A percentile compares a stretch with the other conserved stretches of the same genome.
These are phyloP conservation scores for Lerista edwardsae DNA, from an alignment of 2,797 vertebrate species.

Conservation along the genomic window DNA sequence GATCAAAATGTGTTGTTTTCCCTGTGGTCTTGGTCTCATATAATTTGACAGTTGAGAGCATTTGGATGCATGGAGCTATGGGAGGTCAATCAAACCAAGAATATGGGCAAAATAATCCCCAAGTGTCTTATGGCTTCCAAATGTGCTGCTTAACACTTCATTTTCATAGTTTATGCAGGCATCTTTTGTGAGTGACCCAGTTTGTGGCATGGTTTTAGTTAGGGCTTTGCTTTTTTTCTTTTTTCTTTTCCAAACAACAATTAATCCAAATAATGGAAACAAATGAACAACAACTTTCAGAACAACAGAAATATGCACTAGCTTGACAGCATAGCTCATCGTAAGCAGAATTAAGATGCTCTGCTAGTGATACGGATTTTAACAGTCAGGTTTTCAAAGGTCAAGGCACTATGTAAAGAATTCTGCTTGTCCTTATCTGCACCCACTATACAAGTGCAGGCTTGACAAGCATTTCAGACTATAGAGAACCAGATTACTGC, in stretches of 20 bases:
- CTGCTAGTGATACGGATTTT: not conserved
- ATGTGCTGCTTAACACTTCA: not conserved
- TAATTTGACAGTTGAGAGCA: not conserved
- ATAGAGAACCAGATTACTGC: not conserved
- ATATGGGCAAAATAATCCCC: not conserved
- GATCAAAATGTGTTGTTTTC: not conserved
- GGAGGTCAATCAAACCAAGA: not conserved
- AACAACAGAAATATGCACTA: not conserved
- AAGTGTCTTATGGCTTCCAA: not conserved
- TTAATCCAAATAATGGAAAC: slow-evolving; percentile 7
- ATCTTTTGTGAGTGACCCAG: not conserved
- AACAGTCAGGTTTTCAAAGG: not conserved
- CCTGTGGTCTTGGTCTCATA: not conserved
- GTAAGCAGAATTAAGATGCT: slow-evolving; percentile 7
- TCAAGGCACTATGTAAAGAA: not conserved
- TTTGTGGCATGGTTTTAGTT: slow-evolving; percentile 2
- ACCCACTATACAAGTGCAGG: not conserved
- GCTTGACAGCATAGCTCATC: not conserved
- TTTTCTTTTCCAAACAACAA: not conserved
- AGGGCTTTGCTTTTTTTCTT: not conserved
- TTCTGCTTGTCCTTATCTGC: not conserved
- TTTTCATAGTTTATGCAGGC: not conserved
- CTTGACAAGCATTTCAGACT: not conserved
- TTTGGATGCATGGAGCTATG: not conserved
- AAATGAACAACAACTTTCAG: not conserved